phyloP scores from a whole-genome alignment of 2,113 vertebrate species.

The Synodontis membranacea region DNA sequence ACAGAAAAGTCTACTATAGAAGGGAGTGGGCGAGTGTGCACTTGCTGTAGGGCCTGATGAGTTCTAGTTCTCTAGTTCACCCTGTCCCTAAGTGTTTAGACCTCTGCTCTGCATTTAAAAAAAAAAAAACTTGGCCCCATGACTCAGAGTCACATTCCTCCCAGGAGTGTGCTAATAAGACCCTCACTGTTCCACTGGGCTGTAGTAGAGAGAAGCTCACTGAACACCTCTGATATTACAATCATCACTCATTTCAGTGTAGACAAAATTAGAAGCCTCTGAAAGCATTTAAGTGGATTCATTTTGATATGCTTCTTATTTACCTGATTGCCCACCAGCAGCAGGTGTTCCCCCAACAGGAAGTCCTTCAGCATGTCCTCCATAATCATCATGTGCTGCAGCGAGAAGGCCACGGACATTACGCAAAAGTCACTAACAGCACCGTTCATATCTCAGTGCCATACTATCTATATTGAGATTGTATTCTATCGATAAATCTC shows the following conservation, averaged over 20 bases:
- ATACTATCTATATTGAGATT: not conserved
- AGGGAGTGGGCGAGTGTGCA: slow-evolving; percentile 29
- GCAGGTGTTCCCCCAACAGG: slow-evolving; percentile 90
- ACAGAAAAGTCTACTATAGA: slow-evolving; percentile 26
- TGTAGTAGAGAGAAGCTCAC: not conserved
- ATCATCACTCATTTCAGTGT: not conserved
- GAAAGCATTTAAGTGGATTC: not conserved
- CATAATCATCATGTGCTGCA: slow-evolving; percentile 93
- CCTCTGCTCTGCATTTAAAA: slow-evolving; percentile 26
- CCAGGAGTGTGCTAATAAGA: slow-evolving; percentile 17
- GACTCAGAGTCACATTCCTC: slow-evolving; percentile 5
- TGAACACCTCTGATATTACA: not conserved
- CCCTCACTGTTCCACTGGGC: not conserved
- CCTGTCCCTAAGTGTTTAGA: slow-evolving; percentile 11
- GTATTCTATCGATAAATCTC: not conserved
- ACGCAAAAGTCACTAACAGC: not conserved
- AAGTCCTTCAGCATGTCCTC: slow-evolving; percentile 98
- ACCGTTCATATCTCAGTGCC: not conserved
- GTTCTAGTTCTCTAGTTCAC: slow-evolving; percentile 28
- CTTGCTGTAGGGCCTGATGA: not conserved
- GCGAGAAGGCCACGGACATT: slow-evolving; percentile 44
- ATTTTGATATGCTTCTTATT: slow-evolving; percentile 50
- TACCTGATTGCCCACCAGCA: slow-evolving; percentile 97
- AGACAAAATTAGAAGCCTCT: not conserved
- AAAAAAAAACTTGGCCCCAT: slow-evolving; percentile 21